phyloP scores from a whole-genome alignment of 2,888 invertebrate genomes.

The Drosophila imparisetae region DNA sequence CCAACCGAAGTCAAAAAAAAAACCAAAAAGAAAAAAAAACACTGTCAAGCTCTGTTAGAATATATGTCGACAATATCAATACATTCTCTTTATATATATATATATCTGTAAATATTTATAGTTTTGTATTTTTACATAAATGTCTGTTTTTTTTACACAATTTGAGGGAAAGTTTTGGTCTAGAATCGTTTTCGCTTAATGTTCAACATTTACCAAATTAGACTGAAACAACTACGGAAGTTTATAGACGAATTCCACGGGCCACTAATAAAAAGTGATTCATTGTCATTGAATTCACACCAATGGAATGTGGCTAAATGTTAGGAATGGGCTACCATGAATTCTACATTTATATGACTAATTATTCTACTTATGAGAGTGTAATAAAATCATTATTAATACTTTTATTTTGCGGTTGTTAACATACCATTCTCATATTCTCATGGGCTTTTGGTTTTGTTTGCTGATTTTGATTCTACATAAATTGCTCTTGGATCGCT shows the following conservation, averaged over 20 bases:
- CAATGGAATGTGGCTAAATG: slow-evolving; percentile 20
- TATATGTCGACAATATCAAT: slow-evolving; percentile 6
- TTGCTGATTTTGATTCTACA: slow-evolving; percentile 46
- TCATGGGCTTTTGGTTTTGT: slow-evolving; percentile 3
- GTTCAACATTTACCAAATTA: slow-evolving; percentile 44
- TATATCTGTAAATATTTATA: not conserved
- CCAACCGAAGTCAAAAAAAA: slow-evolving; percentile 1
- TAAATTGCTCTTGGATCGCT: slow-evolving; percentile 61
- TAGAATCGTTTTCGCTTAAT: slow-evolving; percentile 43
- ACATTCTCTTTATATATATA: slow-evolving; percentile 10
- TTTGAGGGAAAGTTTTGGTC: slow-evolving; percentile 65
- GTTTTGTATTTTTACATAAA: slow-evolving; percentile 10
- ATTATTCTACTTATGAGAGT: slow-evolving; percentile 48
- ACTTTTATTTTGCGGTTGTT: slow-evolving; percentile 13
- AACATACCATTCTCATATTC: slow-evolving; percentile 46
- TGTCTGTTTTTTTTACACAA: slow-evolving; percentile 53
- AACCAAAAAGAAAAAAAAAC: not conserved
- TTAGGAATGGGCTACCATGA: slow-evolving; percentile 65
- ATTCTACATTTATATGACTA: slow-evolving; percentile 47
- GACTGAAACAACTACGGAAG: slow-evolving; percentile 54
- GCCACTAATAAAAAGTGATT: not conserved
- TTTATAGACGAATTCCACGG: slow-evolving; percentile 20
- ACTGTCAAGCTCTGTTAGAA: slow-evolving; percentile 12
- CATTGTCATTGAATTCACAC: not conserved
- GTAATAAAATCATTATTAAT: slow-evolving; percentile 44